Conservation (phyloP, 2,113 vertebrate genomes). For the Neotragus pygmaeus region DNA sequence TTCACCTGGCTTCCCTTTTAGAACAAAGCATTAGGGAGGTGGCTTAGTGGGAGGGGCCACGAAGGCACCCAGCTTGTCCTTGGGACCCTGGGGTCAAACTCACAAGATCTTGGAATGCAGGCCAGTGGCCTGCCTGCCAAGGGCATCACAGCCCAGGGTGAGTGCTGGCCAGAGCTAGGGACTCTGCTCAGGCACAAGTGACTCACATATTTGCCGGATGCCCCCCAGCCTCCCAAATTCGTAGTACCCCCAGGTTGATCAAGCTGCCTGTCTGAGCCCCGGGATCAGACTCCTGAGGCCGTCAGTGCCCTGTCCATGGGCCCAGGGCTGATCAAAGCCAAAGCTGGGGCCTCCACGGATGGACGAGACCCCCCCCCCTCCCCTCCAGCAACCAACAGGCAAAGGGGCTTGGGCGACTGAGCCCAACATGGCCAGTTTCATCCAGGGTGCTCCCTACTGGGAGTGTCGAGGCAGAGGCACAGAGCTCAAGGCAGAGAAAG, state of each 20-base stretch:
- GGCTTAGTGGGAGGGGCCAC: not conserved
- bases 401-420: not conserved
- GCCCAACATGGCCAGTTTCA: not conserved
- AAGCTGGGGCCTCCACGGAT: rapidly evolving
- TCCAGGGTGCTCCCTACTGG: not conserved
- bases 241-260: not conserved
- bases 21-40: not conserved
- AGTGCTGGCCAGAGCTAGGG: not conserved
- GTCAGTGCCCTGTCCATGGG: not conserved
- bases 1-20: not conserved
- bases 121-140: not conserved
- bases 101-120: not conserved
- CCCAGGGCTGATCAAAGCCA: not conserved
- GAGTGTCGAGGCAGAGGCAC: not conserved
- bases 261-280: not conserved
- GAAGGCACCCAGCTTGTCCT: not conserved
- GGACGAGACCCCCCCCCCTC: not conserved
- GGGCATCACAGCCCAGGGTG: not conserved
- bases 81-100: not conserved
- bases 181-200: not conserved
- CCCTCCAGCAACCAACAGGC: not conserved
- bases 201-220: not conserved
- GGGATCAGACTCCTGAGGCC: not conserved
- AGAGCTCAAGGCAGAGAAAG: not conserved
- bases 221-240: not conserved